Percentiles rank a stretch among this genome's conserved stretches.
These are phyloP conservation scores for Agapostemon virescens DNA, from an alignment of 2,888 invertebrate species.

Conservation along the genomic window DNA sequence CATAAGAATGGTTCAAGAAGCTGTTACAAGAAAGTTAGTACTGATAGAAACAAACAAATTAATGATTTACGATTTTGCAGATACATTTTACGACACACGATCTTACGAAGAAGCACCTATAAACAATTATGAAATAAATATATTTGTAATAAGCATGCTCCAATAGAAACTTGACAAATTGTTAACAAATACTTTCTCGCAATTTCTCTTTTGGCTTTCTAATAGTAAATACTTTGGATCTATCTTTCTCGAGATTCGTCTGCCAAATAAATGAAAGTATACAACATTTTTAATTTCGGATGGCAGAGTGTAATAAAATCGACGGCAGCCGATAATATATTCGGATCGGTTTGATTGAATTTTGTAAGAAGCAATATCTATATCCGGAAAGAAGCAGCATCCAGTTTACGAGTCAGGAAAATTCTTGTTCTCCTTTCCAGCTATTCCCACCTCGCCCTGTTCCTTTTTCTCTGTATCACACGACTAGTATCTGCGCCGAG, in stretches of 20 bases:
- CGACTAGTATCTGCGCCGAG: slow-evolving; percentile 37
- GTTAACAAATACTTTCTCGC: neutral
- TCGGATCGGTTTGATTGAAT: slow-evolving; percentile 77
- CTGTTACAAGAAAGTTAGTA: too few relatives aligned
- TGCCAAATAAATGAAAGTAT: neutral
- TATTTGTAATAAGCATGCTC: too few relatives aligned
- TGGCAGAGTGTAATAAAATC: neutral
- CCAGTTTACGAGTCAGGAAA: slow-evolving; percentile 36
- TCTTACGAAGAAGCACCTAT: too few relatives aligned
- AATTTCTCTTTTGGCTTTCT: neutral
- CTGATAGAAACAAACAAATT: too few relatives aligned
- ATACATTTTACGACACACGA: too few relatives aligned
- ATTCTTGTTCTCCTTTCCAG: slow-evolving; percentile 37
- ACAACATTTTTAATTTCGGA: neutral
- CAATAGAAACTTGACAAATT: neutral
- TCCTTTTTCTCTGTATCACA: slow-evolving; percentile 34
- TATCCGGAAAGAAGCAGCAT: slow-evolving; percentile 61
- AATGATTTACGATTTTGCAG: too few relatives aligned
- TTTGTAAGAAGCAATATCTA: slow-evolving; percentile 72
- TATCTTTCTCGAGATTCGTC: too few relatives aligned
- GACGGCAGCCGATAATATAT: slow-evolving; percentile 66
- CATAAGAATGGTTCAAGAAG: too few relatives aligned
- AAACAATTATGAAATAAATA: too few relatives aligned
- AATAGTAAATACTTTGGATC: neutral
- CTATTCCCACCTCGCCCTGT: slow-evolving; percentile 3